Evolutionary conservation across 2,113 vertebrate genomes (phyloP).

Genomic region (Leuciscus idus): DNA sequence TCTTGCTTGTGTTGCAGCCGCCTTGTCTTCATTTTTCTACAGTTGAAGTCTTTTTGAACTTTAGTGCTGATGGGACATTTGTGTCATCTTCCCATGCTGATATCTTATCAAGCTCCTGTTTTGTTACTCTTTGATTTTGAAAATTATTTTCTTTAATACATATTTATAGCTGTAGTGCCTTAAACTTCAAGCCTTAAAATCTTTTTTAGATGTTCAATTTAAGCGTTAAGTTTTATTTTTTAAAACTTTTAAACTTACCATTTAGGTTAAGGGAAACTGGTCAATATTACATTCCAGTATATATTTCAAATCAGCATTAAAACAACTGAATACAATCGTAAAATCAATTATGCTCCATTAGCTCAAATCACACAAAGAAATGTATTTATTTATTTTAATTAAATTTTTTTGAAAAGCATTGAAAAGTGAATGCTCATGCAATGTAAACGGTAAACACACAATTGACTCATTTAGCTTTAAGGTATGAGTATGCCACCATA

Average conservation of each 20-base stretch:
- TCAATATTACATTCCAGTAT: not conserved
- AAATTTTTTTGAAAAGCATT: too few relatives aligned
- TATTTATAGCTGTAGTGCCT: not conserved
- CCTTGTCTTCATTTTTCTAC: not conserved
- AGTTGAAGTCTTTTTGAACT: not conserved
- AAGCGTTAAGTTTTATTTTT: not conserved
- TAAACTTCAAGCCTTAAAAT: not conserved
- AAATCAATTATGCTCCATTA: too few relatives aligned
- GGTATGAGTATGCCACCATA: not conserved
- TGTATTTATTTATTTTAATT: too few relatives aligned
- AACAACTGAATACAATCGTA: too few relatives aligned
- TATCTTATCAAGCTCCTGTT: not conserved
- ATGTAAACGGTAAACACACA: not conserved
- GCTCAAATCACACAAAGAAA: too few relatives aligned
- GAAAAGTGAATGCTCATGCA: not conserved
- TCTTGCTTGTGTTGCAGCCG: not conserved
- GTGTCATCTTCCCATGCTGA: not conserved
- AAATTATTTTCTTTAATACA: not conserved
- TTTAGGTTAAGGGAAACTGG: not conserved
- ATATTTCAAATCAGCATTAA: not conserved
- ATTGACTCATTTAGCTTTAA: not conserved
- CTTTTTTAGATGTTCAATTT: not conserved
- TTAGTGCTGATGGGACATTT: conserved; percentile 1
- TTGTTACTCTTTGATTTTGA: not conserved
- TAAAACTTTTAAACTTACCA: not conserved